Evolutionary conservation across 2,797 vertebrate species (phyloP).

Genomic region (Chelon labrosus): DNA sequence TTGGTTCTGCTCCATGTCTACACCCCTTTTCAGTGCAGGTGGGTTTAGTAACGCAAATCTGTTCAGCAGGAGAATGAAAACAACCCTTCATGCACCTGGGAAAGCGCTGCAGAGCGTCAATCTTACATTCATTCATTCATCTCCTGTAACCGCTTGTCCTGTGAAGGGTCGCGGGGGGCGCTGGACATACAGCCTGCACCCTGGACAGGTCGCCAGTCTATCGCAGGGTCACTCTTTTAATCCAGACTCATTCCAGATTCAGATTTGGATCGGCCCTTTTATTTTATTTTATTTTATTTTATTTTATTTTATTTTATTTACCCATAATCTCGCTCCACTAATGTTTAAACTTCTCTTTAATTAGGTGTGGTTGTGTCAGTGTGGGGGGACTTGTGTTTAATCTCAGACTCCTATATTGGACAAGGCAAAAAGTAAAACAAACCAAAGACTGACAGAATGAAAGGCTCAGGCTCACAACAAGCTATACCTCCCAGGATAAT

Average conservation of each 20-base stretch:
- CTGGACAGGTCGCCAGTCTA: no score
- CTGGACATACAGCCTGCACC: no score
- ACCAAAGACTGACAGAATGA: slow-evolving; percentile 57
- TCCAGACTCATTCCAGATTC: background rate
- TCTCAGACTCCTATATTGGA: slow-evolving; percentile 37
- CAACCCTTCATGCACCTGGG: background rate
- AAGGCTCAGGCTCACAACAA: slow-evolving; percentile 44
- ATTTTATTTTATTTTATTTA: background rate
- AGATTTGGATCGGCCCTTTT: background rate
- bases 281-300: background rate
- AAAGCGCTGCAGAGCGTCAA: slow-evolving; percentile 5
- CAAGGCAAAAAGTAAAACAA: slow-evolving; percentile 58
- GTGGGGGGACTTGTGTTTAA: slow-evolving; percentile 37
- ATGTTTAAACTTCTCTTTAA: slow-evolving; percentile 19
- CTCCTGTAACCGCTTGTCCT: no score
- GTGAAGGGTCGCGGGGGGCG: no score
- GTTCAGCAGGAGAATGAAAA: slow-evolving; percentile 14
- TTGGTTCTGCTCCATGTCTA: background rate
- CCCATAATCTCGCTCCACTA: no score
- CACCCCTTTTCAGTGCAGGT: background rate
- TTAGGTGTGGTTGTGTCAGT: slow-evolving; percentile 11
- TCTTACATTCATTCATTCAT: background rate
- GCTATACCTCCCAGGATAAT: slow-evolving; percentile 66
- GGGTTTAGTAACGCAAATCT: background rate
- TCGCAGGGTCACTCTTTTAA: background rate